These are phyloP conservation scores for Clytia hemisphaerica DNA, from an alignment of 30 jellyfish, hydroid and myxozoan species.

Conservation along the genomic window DNA sequence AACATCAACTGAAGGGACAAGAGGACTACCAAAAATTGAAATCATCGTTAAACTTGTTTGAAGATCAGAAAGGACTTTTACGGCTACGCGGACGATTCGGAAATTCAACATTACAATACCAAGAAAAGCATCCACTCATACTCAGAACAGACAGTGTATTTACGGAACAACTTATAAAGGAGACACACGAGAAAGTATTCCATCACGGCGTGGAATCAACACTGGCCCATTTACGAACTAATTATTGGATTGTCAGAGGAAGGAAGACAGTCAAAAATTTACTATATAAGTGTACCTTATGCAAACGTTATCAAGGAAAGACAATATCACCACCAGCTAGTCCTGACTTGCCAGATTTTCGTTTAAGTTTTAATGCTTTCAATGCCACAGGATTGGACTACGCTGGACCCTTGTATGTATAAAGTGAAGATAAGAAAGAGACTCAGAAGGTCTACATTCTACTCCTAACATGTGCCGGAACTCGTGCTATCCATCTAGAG, in stretches of 20 bases:
- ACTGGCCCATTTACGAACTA: not conserved
- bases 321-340: not conserved
- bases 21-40: not conserved
- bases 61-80: not conserved
- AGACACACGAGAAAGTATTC: not conserved
- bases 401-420: not conserved
- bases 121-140: not conserved
- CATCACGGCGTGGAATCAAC: conserved; percentile 24
- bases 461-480: conserved; percentile 28
- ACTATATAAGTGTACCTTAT: not conserved
- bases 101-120: not conserved
- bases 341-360: not conserved
- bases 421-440: not conserved
- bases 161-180: not conserved
- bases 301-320: not conserved
- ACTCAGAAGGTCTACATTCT: conserved; percentile 4
- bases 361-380: not conserved
- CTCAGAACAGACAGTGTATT: not conserved
- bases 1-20: not conserved
- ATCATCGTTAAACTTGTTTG: conserved; percentile 5
- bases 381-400: conserved; percentile 5
- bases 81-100: conserved; percentile 19
- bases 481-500: conserved; percentile 28
- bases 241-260: conserved; percentile 2
- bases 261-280: conserved; percentile 2